phyloP scores from a whole-genome alignment of 2,888 invertebrate species.

The Loripinus fragilis region DNA sequence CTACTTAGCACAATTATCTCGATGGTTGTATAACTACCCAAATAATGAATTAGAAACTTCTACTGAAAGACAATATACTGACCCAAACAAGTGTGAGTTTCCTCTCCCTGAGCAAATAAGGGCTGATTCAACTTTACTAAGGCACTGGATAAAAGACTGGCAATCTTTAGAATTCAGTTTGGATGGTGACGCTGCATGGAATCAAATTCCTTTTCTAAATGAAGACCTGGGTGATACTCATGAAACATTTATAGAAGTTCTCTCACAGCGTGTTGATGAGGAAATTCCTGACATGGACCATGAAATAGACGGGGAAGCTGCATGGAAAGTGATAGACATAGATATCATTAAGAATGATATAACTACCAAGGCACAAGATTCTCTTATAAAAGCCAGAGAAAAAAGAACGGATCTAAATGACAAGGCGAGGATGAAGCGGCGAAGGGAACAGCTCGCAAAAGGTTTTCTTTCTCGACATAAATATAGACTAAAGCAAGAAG shows the following conservation, averaged over 20 bases:
- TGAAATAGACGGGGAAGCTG: conserved; percentile 66
- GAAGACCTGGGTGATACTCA: conserved; percentile 28
- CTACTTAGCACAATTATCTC: conserved; percentile 52
- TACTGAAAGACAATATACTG: background rate
- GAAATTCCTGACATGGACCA: conserved; percentile 47
- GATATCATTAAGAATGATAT: conserved; percentile 63
- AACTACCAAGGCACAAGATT: conserved; percentile 60
- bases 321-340: conserved; percentile 61
- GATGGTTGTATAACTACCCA: conserved; percentile 62
- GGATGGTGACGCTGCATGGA: conserved; percentile 62
- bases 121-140: conserved; percentile 50
- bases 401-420: conserved; percentile 47
- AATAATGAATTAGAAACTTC: conserved; percentile 28
- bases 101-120: conserved; percentile 59
- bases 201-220: background rate
- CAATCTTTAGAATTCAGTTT: conserved; percentile 62
- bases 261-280: conserved; percentile 21
- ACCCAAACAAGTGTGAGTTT: conserved; percentile 54
- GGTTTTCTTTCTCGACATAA: conserved; percentile 54
- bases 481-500: conserved; percentile 28
- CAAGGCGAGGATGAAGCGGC: conserved; percentile 52
- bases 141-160: conserved; percentile 62
- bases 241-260: conserved; percentile 29
- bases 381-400: conserved; percentile 51
- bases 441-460: conserved; percentile 50